phyloP scores from a whole-genome alignment of 2,888 invertebrate genomes.

The Zonitis immaculata region DNA sequence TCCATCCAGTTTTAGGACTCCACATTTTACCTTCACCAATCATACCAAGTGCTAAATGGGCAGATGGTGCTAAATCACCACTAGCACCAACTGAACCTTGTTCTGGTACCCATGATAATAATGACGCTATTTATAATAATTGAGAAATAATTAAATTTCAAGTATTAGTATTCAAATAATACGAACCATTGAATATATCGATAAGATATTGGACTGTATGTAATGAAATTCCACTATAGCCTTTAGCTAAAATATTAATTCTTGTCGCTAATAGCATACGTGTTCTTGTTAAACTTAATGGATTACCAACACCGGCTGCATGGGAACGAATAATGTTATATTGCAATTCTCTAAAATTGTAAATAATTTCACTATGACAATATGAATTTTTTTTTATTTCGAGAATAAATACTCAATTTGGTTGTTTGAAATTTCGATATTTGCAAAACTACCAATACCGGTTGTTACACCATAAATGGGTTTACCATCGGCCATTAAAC shows the following conservation, averaged over 20 bases:
- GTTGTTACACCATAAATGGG: conserved; percentile 20
- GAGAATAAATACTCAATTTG: conserved; percentile 10
- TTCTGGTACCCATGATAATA: conserved; percentile 62
- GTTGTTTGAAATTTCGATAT: conserved; percentile 11
- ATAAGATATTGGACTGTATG: conserved; percentile 55
- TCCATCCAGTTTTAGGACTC: conserved; percentile 61
- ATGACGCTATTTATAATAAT: conserved; percentile 50
- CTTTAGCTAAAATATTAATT: conserved; percentile 64
- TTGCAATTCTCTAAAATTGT: conserved; percentile 52
- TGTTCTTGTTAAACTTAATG: conserved; percentile 55
- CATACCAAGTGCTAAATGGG: conserved; percentile 61
- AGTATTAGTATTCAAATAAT: background rate
- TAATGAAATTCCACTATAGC: conserved; percentile 60
- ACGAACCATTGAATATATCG: conserved; percentile 60
- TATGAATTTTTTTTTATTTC: background rate
- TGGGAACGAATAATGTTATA: conserved; percentile 62
- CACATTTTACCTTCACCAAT: conserved; percentile 66
- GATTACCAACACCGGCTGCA: conserved; percentile 60
- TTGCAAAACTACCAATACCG: conserved; percentile 17
- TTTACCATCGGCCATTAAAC: conserved; percentile 50
- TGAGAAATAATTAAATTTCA: conserved; percentile 10
- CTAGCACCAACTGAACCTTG: conserved; percentile 66
- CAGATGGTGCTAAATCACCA: conserved; percentile 62
- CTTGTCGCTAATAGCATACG: conserved; percentile 60
- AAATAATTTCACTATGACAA: background rate